Evolutionary conservation across 37 sponge, comb jelly and placozoan genomes (phyloP), one percentile per base, ranked within the genome.

Genomic region (Geodia barretti): DNA sequence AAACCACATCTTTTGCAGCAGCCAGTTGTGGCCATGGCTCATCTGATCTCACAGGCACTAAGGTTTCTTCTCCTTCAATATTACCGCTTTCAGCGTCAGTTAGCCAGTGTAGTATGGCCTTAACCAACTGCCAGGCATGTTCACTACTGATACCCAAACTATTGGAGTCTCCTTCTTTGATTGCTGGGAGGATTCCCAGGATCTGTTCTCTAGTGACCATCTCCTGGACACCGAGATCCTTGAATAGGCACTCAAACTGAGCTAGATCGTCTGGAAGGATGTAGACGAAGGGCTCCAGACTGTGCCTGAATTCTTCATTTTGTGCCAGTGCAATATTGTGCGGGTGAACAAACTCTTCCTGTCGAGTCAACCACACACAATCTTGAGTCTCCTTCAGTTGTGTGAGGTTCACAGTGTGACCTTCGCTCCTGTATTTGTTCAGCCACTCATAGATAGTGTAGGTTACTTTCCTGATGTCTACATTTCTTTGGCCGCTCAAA

Each of bases 41-140:
- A 8, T 69, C 77, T 8, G 69, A 60, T 35, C 83, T 79, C 30
- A 78, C 68, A 1, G 89, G 89, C 3, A 88, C 74, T 40, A 9
- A 72, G 47, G 2, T 39, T 37, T 20, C 2, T 21, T 72, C 26
- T 4, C 2, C 26, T n/a, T 25, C 21, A 41, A 29, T 28, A 8
- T 43, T 25, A 33, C 14, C 14, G 19, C 41, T 34, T 59, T 76
- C 82, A 77, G 71, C 62, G 32, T 60, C 65, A 0, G 88, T 81
- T 26, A 88, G 62, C 88, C 88, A 88, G 68, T 88, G 76, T 25
- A 88, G 77, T 3, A 88, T 88, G 37, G 32, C 41, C 77, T 64
- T 61, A 0, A 88, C 77, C 23, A 76, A 81, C 9, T 39, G 30
- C 88, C 88, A 88, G 1, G 81, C 87, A 26, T 66, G 28, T 20